Conservation (phyloP, 2,797 vertebrate genomes). For the Enteromius treurensis region DNA sequence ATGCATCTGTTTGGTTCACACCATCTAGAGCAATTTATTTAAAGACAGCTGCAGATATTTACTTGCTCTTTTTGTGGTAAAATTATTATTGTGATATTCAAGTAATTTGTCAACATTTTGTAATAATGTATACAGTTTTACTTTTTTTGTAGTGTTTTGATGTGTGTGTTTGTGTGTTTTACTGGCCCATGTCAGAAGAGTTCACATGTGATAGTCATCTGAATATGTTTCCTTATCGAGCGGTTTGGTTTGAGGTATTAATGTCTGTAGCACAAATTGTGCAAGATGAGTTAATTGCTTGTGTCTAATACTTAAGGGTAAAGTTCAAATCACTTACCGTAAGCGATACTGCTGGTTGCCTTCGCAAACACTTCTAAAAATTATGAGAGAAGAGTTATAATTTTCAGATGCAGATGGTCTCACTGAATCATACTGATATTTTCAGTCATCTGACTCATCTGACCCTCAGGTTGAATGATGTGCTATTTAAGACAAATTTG, state of each 20-base stretch:
- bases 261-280: background rate
- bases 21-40: background rate
- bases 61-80: background rate
- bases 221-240: background rate
- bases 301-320: background rate
- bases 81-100: background rate
- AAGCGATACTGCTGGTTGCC: background rate
- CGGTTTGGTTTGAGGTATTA: background rate
- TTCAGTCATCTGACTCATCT: conserved; percentile 18
- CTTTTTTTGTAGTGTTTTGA: background rate
- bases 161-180: background rate
- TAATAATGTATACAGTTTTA: background rate
- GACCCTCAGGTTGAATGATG: conserved; percentile 8
- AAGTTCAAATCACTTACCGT: background rate
- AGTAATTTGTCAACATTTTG: background rate
- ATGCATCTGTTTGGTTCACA: conserved; percentile 30
- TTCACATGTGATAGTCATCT: background rate
- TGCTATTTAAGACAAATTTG: background rate
- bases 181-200: background rate
- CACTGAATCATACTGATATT: background rate
- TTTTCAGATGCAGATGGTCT: background rate
- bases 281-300: background rate
- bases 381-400: background rate
- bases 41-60: background rate
- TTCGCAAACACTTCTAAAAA: background rate